Evolutionary conservation across 2,113 vertebrate species (phyloP), one percentile per base, ranked within the genome.

Genomic region (Delphinapterus leucas): DNA sequence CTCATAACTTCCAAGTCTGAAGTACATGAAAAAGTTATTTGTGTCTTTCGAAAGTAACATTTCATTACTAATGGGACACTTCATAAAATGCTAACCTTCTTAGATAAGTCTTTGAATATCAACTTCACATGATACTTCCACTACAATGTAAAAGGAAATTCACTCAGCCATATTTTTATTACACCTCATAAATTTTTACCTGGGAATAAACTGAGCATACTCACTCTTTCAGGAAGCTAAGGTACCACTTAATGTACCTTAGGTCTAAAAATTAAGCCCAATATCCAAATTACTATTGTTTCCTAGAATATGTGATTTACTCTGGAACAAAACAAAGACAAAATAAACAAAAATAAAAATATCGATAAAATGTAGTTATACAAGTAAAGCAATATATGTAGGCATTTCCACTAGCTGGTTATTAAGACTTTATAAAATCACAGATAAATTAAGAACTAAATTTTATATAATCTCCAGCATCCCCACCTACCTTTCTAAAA

Each of bases 11-110:
- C 53, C 3, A 87, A 87, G 5, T 83, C 58, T 81, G 21, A 94
- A 79, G 58, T 14, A 84, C 12, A 95, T 91, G n/a, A 41, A 97
- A 91, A 21, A 91, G 1, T 80, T 95, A 97, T 96, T 65, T 96
- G 3, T 90, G 14, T 76, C 26, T 55, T 83, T 61, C 14, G 6
- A 85, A 96, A 95, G 20, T 25, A 95, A 77, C 10, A 55, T 58
- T 94, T 93, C 88, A 38, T 49, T 96, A 95, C 82, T 84, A 95
- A 23, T 31, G 77, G 77, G 97, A 31, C 47, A 77, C 33, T 91
- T 86, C 84, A 96, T 44, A 97, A 96, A 76, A 93, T 36, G 4
- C 2, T 80, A 91, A 33, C 4, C 53, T 86, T 91, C 82, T 47
- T 87, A 87, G 14, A n/a, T 80, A 80, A 81, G 15, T 90, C 25